Conservation (phyloP, 1,140 invertebrate species). For the Muscidifurax raptorellus region DNA sequence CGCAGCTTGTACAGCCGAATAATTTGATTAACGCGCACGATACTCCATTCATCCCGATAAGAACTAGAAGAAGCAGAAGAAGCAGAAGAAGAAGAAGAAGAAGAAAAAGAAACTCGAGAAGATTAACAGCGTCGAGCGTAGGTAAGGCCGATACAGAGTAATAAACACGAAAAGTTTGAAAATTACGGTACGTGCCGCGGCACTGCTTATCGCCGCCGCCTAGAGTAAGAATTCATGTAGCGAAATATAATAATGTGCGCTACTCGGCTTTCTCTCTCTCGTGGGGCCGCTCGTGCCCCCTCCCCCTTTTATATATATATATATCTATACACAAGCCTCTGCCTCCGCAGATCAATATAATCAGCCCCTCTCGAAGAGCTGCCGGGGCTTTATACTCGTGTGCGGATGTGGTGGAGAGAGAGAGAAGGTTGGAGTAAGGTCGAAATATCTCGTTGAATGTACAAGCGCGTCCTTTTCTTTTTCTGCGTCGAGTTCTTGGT, state of each 20-base stretch:
- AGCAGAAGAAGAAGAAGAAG: background rate
- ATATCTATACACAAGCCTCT: background rate
- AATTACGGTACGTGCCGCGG: slow-evolving; percentile 13
- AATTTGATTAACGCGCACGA: slow-evolving; percentile 10
- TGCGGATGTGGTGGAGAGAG: background rate
- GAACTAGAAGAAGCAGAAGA: background rate
- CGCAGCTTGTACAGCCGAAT: background rate
- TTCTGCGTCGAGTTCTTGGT: too few species aligned
- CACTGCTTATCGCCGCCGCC: background rate
- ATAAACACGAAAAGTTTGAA: slow-evolving; percentile 28
- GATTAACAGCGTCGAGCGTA: background rate
- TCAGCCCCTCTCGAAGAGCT: slow-evolving; percentile 17
- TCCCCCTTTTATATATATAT: background rate
- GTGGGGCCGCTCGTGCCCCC: background rate
- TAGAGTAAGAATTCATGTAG: slow-evolving; percentile 32
- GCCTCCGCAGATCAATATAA: slow-evolving; percentile 16
- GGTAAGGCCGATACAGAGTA: background rate
- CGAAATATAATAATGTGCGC: slow-evolving; percentile 31
- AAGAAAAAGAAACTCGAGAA: background rate
- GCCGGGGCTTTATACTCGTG: slow-evolving; percentile 9
- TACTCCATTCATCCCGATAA: background rate
- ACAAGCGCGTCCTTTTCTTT: too few species aligned
- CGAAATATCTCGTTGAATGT: slow-evolving; percentile 29
- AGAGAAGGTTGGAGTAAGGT: slow-evolving; percentile 61
- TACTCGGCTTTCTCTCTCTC: slow-evolving; percentile 1